phyloP scores from a whole-genome alignment of 2,113 vertebrate genomes.

The Sander vitreus region DNA sequence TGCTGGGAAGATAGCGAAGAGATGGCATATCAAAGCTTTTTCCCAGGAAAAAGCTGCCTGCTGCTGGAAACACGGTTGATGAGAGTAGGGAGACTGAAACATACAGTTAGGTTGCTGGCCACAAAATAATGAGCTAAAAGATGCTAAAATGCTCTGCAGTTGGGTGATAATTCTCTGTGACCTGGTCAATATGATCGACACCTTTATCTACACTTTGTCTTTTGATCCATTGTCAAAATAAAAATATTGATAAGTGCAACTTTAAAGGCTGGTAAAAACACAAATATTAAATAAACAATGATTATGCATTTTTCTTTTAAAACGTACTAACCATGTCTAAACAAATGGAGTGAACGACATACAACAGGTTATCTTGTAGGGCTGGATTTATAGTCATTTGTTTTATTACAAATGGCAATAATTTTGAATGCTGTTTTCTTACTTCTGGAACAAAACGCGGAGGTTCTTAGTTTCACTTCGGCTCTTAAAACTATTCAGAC shows the following conservation, averaged over 20 bases:
- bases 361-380: not conserved
- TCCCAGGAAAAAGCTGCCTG: not conserved
- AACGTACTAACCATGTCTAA: not conserved
- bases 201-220: not conserved
- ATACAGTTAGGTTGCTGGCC: not conserved
- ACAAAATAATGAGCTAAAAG: not conserved
- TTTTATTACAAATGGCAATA: not conserved
- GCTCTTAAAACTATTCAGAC: constrained; percentile 2
- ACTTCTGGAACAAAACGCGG: not conserved
- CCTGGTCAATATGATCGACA: not conserved
- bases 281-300: not conserved
- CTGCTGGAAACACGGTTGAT: not conserved
- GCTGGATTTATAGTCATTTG: not conserved
- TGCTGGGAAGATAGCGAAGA: not conserved
- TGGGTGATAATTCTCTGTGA: not conserved
- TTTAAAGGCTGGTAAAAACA: constrained; percentile 1
- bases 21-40: not conserved
- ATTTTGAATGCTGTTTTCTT: not conserved
- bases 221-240: not conserved
- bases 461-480: not conserved
- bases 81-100: not conserved
- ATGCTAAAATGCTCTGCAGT: not conserved
- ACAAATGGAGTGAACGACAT: not conserved
- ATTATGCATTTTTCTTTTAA: not conserved
- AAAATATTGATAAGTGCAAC: not conserved